Evolutionary conservation across 2,888 invertebrate genomes (phyloP), one percentile per base, ranked within the genome.

Genomic region (Pseudococcus viburni): DNA sequence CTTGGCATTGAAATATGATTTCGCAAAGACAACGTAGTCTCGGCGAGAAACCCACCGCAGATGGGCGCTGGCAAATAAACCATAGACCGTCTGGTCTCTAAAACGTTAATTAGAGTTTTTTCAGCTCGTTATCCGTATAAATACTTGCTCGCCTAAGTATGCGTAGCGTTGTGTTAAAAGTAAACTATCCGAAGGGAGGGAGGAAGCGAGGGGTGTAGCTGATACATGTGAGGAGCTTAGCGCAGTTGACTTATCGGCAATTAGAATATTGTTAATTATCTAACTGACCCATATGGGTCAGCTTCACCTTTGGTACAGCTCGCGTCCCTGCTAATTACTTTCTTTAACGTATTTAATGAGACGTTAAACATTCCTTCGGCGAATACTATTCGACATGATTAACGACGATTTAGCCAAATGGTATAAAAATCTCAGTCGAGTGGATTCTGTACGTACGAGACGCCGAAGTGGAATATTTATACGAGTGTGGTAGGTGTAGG

Each of bases 241-340:
- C 8, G 19, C 26, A 0, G 46, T 39, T 68, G 80, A 87, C 80
- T 48, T 73, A 87, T 87, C 80, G 87, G 73, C 87, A 87, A 87
- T 87, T 87, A 87, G 87, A 87, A 87, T 87, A 87, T 80, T 87
- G 87, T 87, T 87, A 87, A 87, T 87, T 87, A 87, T 80, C 87
- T 73, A 80, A 87, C 77, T 73, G 51, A 87, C 77, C 87, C 87
- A 87, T 80, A 86, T 86, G 86, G 86, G 77, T 86, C 42, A 87
- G 33, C 87, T 42, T 87, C 87, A 80, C 87, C 77, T 80, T n/a
- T 55, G 55, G n/a, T 51, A 48, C 33, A 12, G 39, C 39, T 48
- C 48, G 68, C 51, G 80, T 48, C 73, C 46, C 80, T 73, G 87
- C 80, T 87, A 87, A 87, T 87, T 87, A 87, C 87, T 33, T 48